Evolutionary conservation across 2,888 invertebrate genomes (phyloP).

Genomic region (Epiblema foenella): DNA sequence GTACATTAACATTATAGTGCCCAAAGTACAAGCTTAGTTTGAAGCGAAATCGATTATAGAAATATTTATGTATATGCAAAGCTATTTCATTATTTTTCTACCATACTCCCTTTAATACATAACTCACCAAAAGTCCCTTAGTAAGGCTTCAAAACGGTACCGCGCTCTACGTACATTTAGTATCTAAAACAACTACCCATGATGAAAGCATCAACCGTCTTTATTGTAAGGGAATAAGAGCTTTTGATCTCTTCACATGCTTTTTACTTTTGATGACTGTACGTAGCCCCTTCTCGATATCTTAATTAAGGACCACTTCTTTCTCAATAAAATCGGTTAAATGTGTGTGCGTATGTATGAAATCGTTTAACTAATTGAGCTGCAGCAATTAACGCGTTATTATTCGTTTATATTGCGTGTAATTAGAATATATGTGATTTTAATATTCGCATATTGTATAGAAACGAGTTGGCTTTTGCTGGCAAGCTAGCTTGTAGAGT

Average conservation of each 20-base stretch:
- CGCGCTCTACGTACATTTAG: slow-evolving; percentile 16
- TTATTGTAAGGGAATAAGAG: too few relatives aligned
- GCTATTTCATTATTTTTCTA: too few relatives aligned
- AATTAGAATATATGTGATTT: slow-evolving; percentile 16
- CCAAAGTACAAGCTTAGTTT: too few relatives aligned
- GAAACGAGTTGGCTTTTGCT: background rate
- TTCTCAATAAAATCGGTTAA: slow-evolving; percentile 12
- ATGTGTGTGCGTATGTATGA: background rate
- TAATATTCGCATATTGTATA: slow-evolving; percentile 5
- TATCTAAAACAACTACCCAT: too few relatives aligned
- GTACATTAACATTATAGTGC: too few relatives aligned
- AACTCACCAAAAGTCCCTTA: slow-evolving; percentile 5
- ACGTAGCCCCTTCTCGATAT: slow-evolving; percentile 29
- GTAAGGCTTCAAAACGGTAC: slow-evolving; percentile 30
- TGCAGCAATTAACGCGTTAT: slow-evolving; percentile 13
- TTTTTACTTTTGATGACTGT: too few relatives aligned
- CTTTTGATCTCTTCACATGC: too few relatives aligned
- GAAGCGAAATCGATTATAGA: too few relatives aligned
- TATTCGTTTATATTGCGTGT: slow-evolving; percentile 15
- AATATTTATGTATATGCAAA: too few relatives aligned
- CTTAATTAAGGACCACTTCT: slow-evolving; percentile 40
- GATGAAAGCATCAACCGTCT: too few relatives aligned
- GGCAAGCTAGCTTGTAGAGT: background rate
- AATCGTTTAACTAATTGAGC: slow-evolving; percentile 23
- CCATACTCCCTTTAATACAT: background rate